Conservation (phyloP, 2,113 vertebrate species). For the Pterocles orientalis region DNA sequence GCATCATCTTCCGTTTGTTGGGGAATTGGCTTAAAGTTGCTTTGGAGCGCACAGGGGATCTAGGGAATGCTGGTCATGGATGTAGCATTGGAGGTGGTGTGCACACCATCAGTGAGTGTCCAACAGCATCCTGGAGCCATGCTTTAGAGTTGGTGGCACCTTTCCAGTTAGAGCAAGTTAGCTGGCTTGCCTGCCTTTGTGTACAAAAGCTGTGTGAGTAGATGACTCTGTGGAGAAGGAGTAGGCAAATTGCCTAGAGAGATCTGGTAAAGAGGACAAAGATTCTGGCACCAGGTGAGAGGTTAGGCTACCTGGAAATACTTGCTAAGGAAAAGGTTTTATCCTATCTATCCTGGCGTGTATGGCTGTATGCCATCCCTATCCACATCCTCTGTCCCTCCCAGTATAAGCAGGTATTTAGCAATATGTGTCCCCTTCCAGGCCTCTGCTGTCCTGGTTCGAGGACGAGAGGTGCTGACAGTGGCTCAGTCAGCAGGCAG, state of each 20-base stretch:
- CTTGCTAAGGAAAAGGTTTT: not conserved
- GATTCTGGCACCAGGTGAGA: not conserved
- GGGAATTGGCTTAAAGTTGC: not conserved
- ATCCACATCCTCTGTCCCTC: not conserved
- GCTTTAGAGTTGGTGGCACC: not conserved
- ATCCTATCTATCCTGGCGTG: rapidly evolving
- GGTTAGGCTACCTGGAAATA: not conserved
- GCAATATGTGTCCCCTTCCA: not conserved
- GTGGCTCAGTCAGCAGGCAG: too few species aligned
- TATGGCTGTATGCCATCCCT: not conserved
- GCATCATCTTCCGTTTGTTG: not conserved
- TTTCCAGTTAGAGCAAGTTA: not conserved
- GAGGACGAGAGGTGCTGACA: not conserved
- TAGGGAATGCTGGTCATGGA: not conserved
- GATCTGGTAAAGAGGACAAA: not conserved
- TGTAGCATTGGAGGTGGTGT: not conserved
- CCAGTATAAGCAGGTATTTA: not conserved
- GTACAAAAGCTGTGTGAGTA: not conserved
- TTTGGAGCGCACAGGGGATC: not conserved
- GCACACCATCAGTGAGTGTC: not conserved
- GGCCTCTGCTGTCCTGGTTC: not conserved
- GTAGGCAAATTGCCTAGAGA: not conserved
- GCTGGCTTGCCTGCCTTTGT: not conserved
- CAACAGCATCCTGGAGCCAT: not conserved
- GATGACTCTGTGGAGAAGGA: not conserved